phyloP scores from a whole-genome alignment of 2,888 invertebrate genomes.

The Drosophila infuscata region DNA sequence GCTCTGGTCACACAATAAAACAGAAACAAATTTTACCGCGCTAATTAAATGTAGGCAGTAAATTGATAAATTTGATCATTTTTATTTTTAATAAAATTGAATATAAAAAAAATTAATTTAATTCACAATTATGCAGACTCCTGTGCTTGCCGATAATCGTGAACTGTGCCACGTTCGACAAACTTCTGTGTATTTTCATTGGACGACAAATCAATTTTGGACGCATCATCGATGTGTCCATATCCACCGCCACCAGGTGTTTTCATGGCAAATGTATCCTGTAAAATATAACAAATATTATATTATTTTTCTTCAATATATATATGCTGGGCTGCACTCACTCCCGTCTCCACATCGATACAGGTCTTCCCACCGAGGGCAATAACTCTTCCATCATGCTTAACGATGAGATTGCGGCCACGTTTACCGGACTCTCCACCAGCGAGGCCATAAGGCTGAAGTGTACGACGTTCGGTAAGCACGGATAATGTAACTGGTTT shows the following conservation, averaged over 20 bases:
- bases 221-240: conserved; percentile 85
- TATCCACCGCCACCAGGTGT: conserved; percentile 98
- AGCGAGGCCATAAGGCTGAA: conserved; percentile 95
- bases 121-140: too few relatives aligned
- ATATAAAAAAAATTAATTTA: too few relatives aligned
- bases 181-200: conserved; percentile 82
- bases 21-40: neutral
- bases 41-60: neutral
- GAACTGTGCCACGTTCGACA: conserved; percentile 84
- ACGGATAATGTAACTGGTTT: conserved; percentile 94
- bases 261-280: conserved; percentile 95
- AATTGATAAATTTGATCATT: neutral
- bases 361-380: conserved; percentile 96
- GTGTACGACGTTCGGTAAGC: conserved; percentile 95
- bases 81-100: neutral
- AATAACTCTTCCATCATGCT: conserved; percentile 90
- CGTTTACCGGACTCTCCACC: conserved; percentile 91
- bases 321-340: conserved; percentile 44
- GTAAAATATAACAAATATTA: conserved; percentile 58
- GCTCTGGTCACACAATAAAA: neutral
- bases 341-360: conserved; percentile 91
- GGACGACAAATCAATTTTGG: neutral
- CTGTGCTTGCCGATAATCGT: too few relatives aligned
- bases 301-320: neutral
- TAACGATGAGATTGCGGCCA: conserved; percentile 92